phyloP scores from a whole-genome alignment of 2,113 vertebrate species.

The Phrynocephalus versicolor region DNA sequence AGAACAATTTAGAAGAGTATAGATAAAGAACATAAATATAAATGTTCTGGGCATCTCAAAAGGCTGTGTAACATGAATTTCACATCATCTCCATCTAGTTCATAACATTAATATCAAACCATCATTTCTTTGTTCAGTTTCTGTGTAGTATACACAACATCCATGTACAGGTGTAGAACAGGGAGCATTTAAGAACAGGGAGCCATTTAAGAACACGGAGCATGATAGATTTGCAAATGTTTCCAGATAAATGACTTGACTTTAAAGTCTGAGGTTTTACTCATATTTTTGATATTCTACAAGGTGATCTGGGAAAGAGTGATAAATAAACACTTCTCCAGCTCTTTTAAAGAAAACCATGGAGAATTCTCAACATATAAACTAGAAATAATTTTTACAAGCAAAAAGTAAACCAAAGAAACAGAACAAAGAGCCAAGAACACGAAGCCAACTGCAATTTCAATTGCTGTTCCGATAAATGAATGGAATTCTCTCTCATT shows the following conservation, averaged over 20 bases:
- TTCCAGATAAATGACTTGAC: neutral
- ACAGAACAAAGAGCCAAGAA: neutral
- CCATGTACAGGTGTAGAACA: neutral
- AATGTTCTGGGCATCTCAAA: neutral
- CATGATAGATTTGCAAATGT: neutral
- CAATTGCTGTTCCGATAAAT: slow-evolving; percentile 12
- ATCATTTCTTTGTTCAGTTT: neutral
- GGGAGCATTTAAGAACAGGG: neutral
- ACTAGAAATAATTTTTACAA: slow-evolving; percentile 17
- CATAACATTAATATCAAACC: neutral
- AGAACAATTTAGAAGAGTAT: no score
- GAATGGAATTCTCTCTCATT: neutral
- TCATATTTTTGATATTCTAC: neutral
- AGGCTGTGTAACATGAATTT: neutral
- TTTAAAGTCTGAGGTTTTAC: neutral
- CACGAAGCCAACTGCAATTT: neutral
- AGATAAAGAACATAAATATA: neutral
- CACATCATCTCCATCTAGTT: neutral
- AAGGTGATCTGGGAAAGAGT: neutral
- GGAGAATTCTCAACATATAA: neutral
- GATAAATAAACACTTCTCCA: neutral
- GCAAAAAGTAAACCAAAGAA: neutral
- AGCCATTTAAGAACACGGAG: neutral
- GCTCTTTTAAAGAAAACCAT: neutral
- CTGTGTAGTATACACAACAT: neutral